A percentile compares a stretch with the other conserved stretches of the same genome.
These are phyloP conservation scores for Scomber japonicus DNA, from an alignment of 2,113 vertebrate species.

Conservation along the genomic window DNA sequence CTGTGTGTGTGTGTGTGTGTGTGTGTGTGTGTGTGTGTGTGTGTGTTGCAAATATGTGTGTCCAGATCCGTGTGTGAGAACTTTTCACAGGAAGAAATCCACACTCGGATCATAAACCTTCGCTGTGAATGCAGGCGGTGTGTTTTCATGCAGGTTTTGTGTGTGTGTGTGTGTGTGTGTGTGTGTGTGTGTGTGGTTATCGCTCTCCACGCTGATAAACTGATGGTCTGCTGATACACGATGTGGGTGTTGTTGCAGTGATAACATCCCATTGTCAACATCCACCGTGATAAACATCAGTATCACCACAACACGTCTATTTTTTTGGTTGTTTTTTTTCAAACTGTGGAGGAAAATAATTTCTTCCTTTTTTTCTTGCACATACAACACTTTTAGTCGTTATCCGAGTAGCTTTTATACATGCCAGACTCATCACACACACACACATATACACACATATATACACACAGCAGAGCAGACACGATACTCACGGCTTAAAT, in stretches of 20 bases:
- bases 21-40: neutral
- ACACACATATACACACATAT: too few relatives aligned
- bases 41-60: neutral
- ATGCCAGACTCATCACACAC: constrained; percentile 13
- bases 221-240: constrained; percentile 19
- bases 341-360: too few relatives aligned
- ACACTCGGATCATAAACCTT: neutral
- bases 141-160: neutral
- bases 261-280: constrained; percentile 30
- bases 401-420: neutral
- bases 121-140: too few relatives aligned
- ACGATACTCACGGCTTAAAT: constrained; percentile 74
- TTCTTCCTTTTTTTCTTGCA: too few relatives aligned
- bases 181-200: too few relatives aligned
- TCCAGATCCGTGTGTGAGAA: neutral
- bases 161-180: constrained; percentile 23
- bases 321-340: too few relatives aligned
- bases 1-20: too few relatives aligned
- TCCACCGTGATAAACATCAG: constrained; percentile 11
- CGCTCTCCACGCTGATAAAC: constrained; percentile 9
- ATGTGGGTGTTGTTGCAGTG: constrained; percentile 10
- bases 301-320: neutral
- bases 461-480: neutral
- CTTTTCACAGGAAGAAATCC: neutral
- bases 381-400: constrained; percentile 15